Conservation (phyloP, 2,888 invertebrate genomes). For the Endotricha flammealis region DNA sequence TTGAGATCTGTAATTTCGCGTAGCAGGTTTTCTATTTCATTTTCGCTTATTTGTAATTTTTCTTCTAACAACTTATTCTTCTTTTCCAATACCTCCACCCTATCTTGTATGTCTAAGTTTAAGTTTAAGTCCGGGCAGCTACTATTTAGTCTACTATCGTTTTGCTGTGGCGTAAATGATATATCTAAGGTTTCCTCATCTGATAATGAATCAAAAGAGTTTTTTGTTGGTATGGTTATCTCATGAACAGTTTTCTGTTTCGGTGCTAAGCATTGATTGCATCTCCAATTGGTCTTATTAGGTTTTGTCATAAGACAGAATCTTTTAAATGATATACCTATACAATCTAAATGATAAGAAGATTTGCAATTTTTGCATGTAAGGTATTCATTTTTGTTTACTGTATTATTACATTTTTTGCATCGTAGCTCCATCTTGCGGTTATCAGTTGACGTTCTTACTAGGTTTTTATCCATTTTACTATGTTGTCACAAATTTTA, state of each 20-base stretch:
- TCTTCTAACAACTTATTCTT: background rate
- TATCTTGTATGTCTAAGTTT: background rate
- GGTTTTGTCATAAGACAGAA: too few species aligned
- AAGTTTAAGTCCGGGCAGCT: slow-evolving; percentile 6
- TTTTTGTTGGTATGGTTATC: background rate
- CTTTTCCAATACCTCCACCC: background rate
- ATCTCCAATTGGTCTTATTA: slow-evolving; percentile 1
- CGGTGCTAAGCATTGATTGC: background rate
- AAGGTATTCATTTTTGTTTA: background rate
- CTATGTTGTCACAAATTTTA: background rate
- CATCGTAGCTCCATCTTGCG: slow-evolving; percentile 2
- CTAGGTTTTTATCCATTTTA: too few species aligned
- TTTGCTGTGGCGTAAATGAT: background rate
- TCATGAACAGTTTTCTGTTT: background rate
- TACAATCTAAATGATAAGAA: background rate
- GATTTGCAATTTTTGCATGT: background rate
- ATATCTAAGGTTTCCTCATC: background rate
- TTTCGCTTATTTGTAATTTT: background rate
- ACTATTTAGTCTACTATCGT: background rate
- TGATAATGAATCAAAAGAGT: background rate
- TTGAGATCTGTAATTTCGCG: background rate
- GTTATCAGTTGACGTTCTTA: too few species aligned
- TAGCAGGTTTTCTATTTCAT: background rate
- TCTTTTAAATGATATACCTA: background rate
- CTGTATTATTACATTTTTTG: background rate